Base-by-base conservation (phyloP, 2,113 vertebrate species). In the Ploceus nigricollis region DNA sequence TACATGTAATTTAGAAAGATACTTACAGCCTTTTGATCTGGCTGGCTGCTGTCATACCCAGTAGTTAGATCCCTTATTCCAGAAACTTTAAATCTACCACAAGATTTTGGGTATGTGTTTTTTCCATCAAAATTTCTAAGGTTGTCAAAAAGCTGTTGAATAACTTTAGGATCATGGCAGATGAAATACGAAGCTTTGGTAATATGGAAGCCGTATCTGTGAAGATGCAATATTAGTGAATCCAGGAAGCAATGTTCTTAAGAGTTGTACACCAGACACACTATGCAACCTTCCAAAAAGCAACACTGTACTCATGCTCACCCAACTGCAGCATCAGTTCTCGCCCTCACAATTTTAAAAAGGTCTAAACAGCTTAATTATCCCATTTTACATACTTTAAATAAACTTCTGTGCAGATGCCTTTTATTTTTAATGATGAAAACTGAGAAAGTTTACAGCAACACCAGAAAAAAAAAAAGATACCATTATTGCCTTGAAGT, bases 181-280 rank as follows among this genome's bases (percentile, higher is more conserved):
- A 99, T 99, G 92, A 99, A 99, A 98, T 99, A 99, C 0, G 99
- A 99, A 97, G 99, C 98, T 95, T 98, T 99, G 82, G 98, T 98
- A 94, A 99, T 98, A 97, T 99, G 99, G 96, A 99, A 99, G 68
- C 99, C 99, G 1, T 99, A 99, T 92, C 99, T 99, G 96, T 87
- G 51, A 88, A 95, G 69, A 92, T 10, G 92, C 71, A 90, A 8
- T 19, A 61, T 28, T 22, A 44, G 33, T 56, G 7, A 93, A 70
- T 21, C 11, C 51, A 87, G 58, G 63, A 61, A 58, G 19, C 24
- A 47, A 27, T 20, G 15, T n/a, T 77, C 9, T 53, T 53, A 60
- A 16, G 19, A 75, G 28, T 12, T 63, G 19, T n/a, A 66, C 37
- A 81, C 8, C 54, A 69, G 10, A 45, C 17, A 76, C 21, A 21